Percentiles rank a stretch among this genome's conserved stretches.
phyloP scores from a whole-genome alignment of 1,140 invertebrate genomes.

The Bombus impatiens region DNA sequence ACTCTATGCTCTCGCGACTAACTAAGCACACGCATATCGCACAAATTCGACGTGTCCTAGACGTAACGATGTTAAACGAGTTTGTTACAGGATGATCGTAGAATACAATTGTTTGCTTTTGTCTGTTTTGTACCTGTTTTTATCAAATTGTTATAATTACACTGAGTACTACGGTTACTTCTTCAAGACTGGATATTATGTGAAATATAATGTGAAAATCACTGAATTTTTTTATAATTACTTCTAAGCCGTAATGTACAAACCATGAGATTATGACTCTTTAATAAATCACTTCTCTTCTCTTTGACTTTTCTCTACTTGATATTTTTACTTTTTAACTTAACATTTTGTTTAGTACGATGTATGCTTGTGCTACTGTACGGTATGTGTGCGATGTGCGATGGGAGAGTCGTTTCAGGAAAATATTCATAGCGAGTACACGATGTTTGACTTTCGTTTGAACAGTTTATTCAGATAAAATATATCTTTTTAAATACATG shows the following conservation, averaged over 20 bases:
- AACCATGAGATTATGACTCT: conserved; percentile 63
- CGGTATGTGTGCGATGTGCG: neutral
- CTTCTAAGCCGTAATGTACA: conserved; percentile 61
- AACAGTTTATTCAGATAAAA: conserved; percentile 68
- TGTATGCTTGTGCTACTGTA: neutral
- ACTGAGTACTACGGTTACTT: conserved; percentile 7
- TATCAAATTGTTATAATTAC: conserved; percentile 25
- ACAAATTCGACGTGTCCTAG: conserved; percentile 53
- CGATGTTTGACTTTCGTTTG: conserved; percentile 14
- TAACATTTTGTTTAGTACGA: neutral
- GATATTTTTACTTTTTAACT: neutral
- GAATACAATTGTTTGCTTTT: conserved; percentile 19
- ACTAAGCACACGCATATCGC: conserved; percentile 52
- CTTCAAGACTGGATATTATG: conserved; percentile 47
- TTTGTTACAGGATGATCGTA: conserved; percentile 7
- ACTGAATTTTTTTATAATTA: conserved; percentile 57
- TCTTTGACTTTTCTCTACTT: conserved; percentile 18
- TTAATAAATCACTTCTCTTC: conserved; percentile 64
- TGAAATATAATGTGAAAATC: conserved; percentile 38
- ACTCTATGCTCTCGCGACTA: conserved; percentile 19
- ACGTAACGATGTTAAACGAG: neutral
- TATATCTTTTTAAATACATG: conserved; percentile 54
- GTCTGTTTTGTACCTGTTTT: conserved; percentile 1
- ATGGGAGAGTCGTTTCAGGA: neutral
- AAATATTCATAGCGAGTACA: neutral